A percentile compares a stretch with the other conserved stretches of the same genome.
Conservation (phyloP, 2,888 invertebrate species). For the Eustalomyia histrio region DNA sequence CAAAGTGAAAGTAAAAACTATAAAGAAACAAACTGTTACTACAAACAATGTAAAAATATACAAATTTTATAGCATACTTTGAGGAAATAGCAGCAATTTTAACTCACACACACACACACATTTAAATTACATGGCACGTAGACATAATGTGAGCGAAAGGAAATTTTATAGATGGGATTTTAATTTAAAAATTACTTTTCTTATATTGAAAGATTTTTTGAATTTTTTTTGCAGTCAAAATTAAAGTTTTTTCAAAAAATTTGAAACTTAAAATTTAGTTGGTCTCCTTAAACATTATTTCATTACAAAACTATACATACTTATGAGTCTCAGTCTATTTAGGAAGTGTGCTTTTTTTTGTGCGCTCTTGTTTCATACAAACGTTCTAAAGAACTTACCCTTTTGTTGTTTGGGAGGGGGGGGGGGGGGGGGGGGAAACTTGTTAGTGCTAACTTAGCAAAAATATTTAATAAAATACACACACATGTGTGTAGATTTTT, state of each 20-base stretch:
- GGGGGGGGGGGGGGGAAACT: background rate
- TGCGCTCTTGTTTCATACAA: background rate
- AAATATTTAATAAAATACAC: constrained; percentile 42
- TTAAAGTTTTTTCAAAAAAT: too few relatives aligned
- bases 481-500: constrained; percentile 41
- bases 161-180: too few relatives aligned
- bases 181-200: background rate
- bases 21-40: background rate
- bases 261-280: background rate
- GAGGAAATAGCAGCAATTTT: background rate
- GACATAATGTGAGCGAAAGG: too few relatives aligned
- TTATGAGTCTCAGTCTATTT: background rate
- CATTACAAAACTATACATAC: background rate
- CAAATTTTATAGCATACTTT: background rate
- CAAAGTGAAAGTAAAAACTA: too few relatives aligned
- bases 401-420: too few relatives aligned
- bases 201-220: background rate
- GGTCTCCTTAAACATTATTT: background rate
- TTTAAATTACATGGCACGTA: too few relatives aligned
- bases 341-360: background rate
- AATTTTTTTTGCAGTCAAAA: background rate
- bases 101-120: too few relatives aligned
- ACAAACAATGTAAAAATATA: background rate
- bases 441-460: constrained; percentile 44
- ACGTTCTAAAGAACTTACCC: background rate